These are phyloP conservation scores for Trichonephila clavipes DNA, from an alignment of 1,140 invertebrate genomes.

Conservation along the genomic window DNA sequence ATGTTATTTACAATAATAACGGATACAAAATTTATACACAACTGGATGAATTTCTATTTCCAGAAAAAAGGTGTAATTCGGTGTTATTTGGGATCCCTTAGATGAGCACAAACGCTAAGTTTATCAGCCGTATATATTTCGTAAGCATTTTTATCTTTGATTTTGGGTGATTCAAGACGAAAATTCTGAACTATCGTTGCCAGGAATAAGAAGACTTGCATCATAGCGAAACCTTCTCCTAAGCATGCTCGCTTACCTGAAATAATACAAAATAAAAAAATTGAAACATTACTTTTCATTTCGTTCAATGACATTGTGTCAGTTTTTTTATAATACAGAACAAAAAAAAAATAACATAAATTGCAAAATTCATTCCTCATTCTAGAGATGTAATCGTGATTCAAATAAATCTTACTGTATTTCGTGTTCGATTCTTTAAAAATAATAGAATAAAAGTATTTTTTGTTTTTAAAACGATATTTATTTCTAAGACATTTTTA, in stretches of 20 bases:
- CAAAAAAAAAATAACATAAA: too few relatives aligned
- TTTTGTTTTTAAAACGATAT: too few relatives aligned
- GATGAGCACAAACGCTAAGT: not conserved
- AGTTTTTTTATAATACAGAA: not conserved
- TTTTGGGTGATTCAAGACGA: not conserved
- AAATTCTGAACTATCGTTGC: slow-evolving; percentile 5
- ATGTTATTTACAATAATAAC: too few relatives aligned
- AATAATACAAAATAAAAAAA: not conserved
- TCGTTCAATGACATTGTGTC: not conserved
- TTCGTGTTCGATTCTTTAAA: too few relatives aligned
- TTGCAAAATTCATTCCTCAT: too few relatives aligned
- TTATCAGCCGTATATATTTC: not conserved
- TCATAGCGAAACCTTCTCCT: slow-evolving; percentile 22
- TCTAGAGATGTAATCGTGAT: too few relatives aligned
- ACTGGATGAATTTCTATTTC: too few relatives aligned
- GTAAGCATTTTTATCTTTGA: not conserved
- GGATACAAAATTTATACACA: too few relatives aligned
- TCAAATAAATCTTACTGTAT: too few relatives aligned
- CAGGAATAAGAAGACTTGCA: slow-evolving; percentile 10
- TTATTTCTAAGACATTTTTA: too few relatives aligned
- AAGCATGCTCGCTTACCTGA: slow-evolving; percentile 26
- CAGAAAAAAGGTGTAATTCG: too few relatives aligned
- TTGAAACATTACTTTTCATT: not conserved
- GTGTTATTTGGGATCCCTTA: not conserved
- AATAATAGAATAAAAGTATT: too few relatives aligned